Percentiles rank a stretch among this genome's conserved stretches.
Evolutionary conservation across 2,888 invertebrate species (phyloP).

Genomic region (Temnothorax ravouxi): DNA sequence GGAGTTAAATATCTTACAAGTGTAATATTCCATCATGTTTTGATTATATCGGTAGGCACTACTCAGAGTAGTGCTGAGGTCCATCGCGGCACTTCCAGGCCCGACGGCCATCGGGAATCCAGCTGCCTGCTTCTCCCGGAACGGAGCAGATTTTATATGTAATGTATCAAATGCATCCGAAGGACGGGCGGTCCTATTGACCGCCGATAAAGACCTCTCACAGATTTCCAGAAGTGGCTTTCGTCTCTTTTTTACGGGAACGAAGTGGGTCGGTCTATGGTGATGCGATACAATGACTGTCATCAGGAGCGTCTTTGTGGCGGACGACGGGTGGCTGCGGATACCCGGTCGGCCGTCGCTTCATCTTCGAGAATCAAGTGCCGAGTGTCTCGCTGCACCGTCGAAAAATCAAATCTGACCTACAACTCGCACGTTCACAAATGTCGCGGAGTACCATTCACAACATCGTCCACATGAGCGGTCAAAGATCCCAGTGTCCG

Average conservation of each 20-base stretch:
- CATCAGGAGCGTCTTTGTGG: constrained; percentile 83
- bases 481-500: not conserved
- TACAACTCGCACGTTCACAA: constrained; percentile 28
- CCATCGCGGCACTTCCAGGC: constrained; percentile 88
- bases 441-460: constrained; percentile 26
- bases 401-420: constrained; percentile 29
- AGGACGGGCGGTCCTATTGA: constrained; percentile 73
- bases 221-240: constrained; percentile 56
- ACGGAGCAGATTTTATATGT: constrained; percentile 59
- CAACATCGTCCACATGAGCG: not conserved
- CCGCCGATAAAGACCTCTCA: constrained; percentile 77
- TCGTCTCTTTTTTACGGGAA: constrained; percentile 66
- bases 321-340: constrained; percentile 81
- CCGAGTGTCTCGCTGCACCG: constrained; percentile 30
- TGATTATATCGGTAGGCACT: constrained; percentile 97
- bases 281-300: constrained; percentile 80
- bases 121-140: constrained; percentile 74
- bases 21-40: constrained; percentile 99
- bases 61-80: constrained; percentile 91
- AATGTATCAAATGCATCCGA: constrained; percentile 50
- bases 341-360: constrained; percentile 79
- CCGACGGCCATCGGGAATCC: constrained; percentile 84
- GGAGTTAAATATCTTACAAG: constrained; percentile 90
- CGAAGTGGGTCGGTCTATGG: constrained; percentile 73
- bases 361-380: constrained; percentile 71